Percentiles rank a stretch among this genome's conserved stretches.
Evolutionary conservation across 2,797 vertebrate genomes (phyloP).

Genomic region (Pipistrellus kuhlii): DNA sequence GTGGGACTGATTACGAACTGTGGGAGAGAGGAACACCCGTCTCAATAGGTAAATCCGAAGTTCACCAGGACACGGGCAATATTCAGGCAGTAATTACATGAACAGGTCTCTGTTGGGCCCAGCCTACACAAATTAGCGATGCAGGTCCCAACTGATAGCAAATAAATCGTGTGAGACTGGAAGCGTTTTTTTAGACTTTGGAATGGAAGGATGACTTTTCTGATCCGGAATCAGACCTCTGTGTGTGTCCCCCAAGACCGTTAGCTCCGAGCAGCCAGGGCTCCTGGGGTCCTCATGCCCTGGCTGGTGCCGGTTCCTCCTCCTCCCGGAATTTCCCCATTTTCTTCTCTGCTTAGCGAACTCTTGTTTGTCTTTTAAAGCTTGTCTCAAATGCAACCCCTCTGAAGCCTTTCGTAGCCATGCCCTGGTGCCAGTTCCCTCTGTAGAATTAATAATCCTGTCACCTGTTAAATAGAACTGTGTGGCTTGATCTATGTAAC

Average conservation of each 20-base stretch:
- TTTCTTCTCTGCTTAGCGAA: background rate
- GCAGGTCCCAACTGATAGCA: background rate
- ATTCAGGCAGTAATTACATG: background rate
- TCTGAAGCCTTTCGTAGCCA: background rate
- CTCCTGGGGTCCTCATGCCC: background rate
- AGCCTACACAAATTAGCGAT: background rate
- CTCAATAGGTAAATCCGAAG: background rate
- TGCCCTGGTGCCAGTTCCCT: too few species aligned
- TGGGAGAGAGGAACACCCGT: background rate
- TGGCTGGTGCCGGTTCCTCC: background rate
- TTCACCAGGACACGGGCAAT: background rate
- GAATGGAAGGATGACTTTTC: background rate
- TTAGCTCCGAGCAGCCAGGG: background rate
- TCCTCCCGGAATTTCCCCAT: background rate
- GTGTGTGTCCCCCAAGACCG: background rate
- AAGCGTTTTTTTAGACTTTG: slow-evolving; percentile 1
- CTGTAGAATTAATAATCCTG: background rate
- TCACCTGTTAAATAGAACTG: background rate
- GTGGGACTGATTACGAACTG: background rate
- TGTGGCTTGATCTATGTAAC: background rate
- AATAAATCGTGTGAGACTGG: background rate
- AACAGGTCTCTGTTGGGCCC: background rate
- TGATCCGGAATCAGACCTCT: background rate
- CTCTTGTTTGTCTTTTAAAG: slow-evolving; percentile 2
- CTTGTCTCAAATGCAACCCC: slow-evolving; percentile 11